A percentile compares a stretch with the other conserved stretches of the same genome.
phyloP scores from a whole-genome alignment of 2,797 vertebrate species.

The Buphagus erythrorhynchus region DNA sequence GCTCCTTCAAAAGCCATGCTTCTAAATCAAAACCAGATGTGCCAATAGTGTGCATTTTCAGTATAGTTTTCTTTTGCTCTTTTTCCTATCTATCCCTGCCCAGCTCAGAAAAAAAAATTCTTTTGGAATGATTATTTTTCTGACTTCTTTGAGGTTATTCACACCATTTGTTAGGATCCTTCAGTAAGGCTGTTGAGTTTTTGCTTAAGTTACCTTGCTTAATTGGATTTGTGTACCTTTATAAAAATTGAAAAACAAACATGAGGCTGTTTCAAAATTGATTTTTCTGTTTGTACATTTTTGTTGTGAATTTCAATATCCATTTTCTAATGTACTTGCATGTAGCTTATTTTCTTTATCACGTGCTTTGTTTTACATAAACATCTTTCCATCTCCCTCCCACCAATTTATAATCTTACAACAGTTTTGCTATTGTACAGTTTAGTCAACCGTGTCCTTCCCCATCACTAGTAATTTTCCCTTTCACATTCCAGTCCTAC shows the following conservation, averaged over 20 bases:
- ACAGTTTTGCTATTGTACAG: neutral
- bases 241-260: neutral
- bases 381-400: neutral
- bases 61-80: neutral
- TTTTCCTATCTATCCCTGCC: neutral
- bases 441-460: neutral
- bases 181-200: neutral
- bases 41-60: neutral
- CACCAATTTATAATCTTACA: neutral
- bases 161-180: neutral
- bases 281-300: neutral
- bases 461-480: neutral
- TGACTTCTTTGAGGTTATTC: neutral
- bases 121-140: neutral
- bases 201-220: neutral
- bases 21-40: conserved; percentile 55
- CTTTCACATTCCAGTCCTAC: neutral
- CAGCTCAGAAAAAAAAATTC: neutral
- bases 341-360: neutral
- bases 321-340: neutral
- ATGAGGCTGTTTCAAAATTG: neutral
- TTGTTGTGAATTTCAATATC: neutral
- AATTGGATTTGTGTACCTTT: neutral
- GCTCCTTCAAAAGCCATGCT: neutral
- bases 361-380: neutral